Evolutionary conservation across 2,113 vertebrate genomes (phyloP).

Genomic region (Urocitellus parryii): DNA sequence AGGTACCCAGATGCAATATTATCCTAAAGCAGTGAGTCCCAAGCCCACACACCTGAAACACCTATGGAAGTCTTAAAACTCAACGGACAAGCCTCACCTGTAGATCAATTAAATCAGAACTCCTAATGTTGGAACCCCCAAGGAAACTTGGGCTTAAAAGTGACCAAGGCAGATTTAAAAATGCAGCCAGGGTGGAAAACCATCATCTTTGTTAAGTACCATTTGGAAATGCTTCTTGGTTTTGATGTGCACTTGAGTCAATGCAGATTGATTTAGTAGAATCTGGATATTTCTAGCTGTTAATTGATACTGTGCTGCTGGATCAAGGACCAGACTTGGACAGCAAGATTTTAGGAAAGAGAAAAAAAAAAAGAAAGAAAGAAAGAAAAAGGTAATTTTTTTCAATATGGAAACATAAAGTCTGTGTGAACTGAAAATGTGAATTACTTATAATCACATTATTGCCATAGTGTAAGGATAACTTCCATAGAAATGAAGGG

Average conservation of each 20-base stretch:
- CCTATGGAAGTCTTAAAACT: neutral
- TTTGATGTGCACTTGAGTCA: neutral
- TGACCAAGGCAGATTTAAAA: neutral
- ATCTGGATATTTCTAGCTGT: neutral
- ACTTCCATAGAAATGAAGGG: neutral
- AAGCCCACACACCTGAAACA: neutral
- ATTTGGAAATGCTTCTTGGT: neutral
- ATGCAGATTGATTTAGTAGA: neutral
- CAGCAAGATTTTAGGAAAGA: neutral
- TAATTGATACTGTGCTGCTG: neutral
- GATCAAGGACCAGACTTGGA: neutral
- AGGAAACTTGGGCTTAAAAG: neutral
- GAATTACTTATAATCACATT: neutral
- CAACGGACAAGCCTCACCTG: neutral
- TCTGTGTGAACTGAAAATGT: neutral
- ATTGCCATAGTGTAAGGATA: neutral
- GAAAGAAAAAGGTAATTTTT: neutral
- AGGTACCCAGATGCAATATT: neutral
- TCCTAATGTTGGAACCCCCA: neutral
- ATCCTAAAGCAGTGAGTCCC: neutral
- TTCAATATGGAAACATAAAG: neutral
- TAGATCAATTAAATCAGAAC: neutral
- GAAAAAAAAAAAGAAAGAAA: neutral
- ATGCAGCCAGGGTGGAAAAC: neutral
- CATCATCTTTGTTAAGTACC: neutral